Base-by-base conservation (phyloP, 2,888 invertebrate species). In the Drosophila prostipennis region DNA sequence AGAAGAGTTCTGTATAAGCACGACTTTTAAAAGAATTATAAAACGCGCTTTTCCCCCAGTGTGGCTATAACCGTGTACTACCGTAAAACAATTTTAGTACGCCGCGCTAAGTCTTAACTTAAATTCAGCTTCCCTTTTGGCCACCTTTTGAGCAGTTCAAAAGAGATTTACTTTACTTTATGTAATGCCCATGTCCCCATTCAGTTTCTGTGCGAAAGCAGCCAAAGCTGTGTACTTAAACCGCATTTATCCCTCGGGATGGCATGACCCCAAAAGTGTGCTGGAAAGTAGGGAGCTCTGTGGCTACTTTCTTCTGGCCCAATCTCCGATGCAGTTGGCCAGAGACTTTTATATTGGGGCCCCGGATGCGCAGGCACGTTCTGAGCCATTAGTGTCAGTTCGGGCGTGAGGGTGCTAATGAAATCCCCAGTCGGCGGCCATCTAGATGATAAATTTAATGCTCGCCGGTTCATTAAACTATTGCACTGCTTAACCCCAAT, bases 291-390 rank as follows among this genome's bases (percentile, higher is more conserved):
- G 14, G 52, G 13, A 11, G 6, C 8, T 40, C 16, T 10, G 65
- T 14, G 40, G 51, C 45, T 23, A 46, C 36, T 70, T 70, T 49
- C 57, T 54, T 58, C 48, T 23, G 32, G 32, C 14, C 42, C 29
- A 49, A 48, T 40, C 61, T 61, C 14, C 7, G 26, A 10, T 59
- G 42, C 48, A 43, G 16, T 40, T 51, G 51, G 36, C 43, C 39
- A 46, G 16, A 13, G 26, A 8, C 40, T 40, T 40, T 43, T 11
- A 29, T 32, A 26, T 19, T 19, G 19, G 42, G 16, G 37, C 19
- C 51, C 57, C 56, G 48, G 70, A 67, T 73, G 73, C 63, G 56
- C 51, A 60, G 70, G 74, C 79, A 84, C 75, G 75, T 77, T 64
- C 69, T 29, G 29, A 61, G 75, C 79, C 72, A 70, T 81, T 76